Percentiles rank a stretch among this genome's conserved stretches.
Conservation (phyloP, 1,140 invertebrate species). For the Drosophila miranda region DNA sequence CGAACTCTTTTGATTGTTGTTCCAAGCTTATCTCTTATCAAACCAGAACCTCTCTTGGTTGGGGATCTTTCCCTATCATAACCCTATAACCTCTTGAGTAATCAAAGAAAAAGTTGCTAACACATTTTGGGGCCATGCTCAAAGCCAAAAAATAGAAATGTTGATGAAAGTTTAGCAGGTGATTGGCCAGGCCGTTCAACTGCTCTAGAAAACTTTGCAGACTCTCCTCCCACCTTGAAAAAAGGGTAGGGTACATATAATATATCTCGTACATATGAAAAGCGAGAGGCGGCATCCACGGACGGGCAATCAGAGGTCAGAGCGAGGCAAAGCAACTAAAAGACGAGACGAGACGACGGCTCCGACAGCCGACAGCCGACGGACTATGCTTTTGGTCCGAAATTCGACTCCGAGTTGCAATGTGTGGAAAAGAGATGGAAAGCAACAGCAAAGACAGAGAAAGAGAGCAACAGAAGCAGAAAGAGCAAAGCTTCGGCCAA, state of each 20-base stretch:
- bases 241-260: no score
- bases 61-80: no score
- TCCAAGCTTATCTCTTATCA: no score
- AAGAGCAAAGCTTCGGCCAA: no score
- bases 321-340: constrained; percentile 45
- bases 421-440: constrained; percentile 60
- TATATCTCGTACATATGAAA: constrained; percentile 27
- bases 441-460: constrained; percentile 33
- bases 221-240: constrained; percentile 38
- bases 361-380: constrained; percentile 4
- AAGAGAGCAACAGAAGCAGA: neutral
- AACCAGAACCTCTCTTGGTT: no score
- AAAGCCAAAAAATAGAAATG: constrained; percentile 38
- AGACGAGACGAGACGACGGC: constrained; percentile 41
- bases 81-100: no score
- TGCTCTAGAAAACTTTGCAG: constrained; percentile 33
- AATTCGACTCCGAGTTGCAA: constrained; percentile 39
- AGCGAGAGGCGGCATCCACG: constrained; percentile 19
- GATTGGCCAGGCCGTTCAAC: constrained; percentile 23
- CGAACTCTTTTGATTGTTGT: no score
- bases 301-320: constrained; percentile 37
- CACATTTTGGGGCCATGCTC: constrained; percentile 17
- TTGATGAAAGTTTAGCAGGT: constrained; percentile 45
- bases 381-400: constrained; percentile 8
- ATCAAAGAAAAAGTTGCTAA: no score